Evolutionary conservation across 2,888 invertebrate genomes (phyloP), one percentile per base, ranked within the genome.

Genomic region (Drosophila atripex): DNA sequence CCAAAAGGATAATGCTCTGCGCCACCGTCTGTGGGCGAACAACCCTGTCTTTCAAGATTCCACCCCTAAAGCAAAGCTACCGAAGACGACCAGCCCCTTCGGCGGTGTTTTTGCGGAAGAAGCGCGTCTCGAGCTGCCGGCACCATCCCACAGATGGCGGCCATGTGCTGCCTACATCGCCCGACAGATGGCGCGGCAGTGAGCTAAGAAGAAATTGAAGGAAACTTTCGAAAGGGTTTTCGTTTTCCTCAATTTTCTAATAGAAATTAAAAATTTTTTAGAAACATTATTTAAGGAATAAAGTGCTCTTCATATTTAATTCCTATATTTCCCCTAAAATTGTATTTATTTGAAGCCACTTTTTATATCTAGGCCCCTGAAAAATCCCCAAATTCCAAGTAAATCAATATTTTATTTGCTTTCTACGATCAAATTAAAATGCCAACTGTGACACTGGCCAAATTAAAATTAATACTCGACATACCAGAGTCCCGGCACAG

Each of bases 141-240:
- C 60, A 39, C 77, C 55, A 38, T 7, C 23, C 74, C 60, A 71
- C 63, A 80, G 80, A 65, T 78, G 80, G 87, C 80, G 87, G 55
- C 47, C 7, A 18, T 12, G 9, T 5, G 39, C 7, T 66, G 41
- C 41, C 12, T 6, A 3, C 23, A 43, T 32, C 45, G 14, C 49
- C 16, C n/a, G 3, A 23, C 54, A 82, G 82, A 69, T 86, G 82
- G 82, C 88, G 88, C 49, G 47, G 78, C 32, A 25, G 51, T 21
- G 51, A 16, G 32, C 11, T 6, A 5, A 1, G 1, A 43, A 43
- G 12, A n/a, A 35, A 35, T 0, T n/a, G 1, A 43, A 43, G 5
- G 6, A 35, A 14, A 1, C 5, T 4, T 32, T 2, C 14, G 5
- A 35, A n/a, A 35, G 6, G 6, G 7, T 35, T 35, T 6, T 7